phyloP scores from a whole-genome alignment of 2,888 invertebrate species.

The Plagodis dolabraria region DNA sequence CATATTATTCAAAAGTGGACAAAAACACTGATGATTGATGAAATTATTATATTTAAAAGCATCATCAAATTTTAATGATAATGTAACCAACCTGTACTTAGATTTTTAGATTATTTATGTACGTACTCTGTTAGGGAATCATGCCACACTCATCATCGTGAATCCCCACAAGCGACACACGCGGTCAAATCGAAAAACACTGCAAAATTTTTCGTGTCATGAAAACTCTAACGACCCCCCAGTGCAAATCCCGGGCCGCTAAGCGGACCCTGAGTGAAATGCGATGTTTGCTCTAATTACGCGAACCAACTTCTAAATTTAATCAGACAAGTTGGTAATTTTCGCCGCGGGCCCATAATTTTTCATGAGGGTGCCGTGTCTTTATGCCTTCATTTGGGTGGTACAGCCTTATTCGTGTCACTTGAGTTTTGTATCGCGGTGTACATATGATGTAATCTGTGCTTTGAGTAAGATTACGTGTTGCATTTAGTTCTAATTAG shows the following conservation, averaged over 20 bases:
- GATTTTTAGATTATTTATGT: no score
- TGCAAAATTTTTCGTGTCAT: slow-evolving; percentile 39
- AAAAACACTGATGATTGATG: no score
- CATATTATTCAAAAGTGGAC: no score
- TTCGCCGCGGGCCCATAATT: slow-evolving; percentile 71
- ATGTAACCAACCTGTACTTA: no score
- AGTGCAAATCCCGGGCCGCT: slow-evolving; percentile 53
- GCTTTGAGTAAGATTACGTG: slow-evolving; percentile 34
- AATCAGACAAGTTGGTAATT: slow-evolving; percentile 81
- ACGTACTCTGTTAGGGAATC: background rate
- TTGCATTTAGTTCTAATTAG: slow-evolving; percentile 39
- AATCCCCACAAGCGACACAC: slow-evolving; percentile 23
- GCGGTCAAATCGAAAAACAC: slow-evolving; percentile 32
- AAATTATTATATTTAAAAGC: no score
- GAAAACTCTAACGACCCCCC: slow-evolving; percentile 41
- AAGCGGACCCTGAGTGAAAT: slow-evolving; percentile 78
- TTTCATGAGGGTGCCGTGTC: slow-evolving; percentile 64
- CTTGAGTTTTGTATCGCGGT: slow-evolving; percentile 3
- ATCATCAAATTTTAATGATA: no score
- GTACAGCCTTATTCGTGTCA: slow-evolving; percentile 29
- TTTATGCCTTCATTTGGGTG: slow-evolving; percentile 36
- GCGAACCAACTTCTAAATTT: slow-evolving; percentile 79
- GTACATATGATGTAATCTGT: background rate
- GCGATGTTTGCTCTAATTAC: slow-evolving; percentile 80
- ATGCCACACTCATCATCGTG: background rate